Evolutionary conservation across 2,888 invertebrate species (phyloP).

Genomic region (Aspidiotus rigidus): DNA sequence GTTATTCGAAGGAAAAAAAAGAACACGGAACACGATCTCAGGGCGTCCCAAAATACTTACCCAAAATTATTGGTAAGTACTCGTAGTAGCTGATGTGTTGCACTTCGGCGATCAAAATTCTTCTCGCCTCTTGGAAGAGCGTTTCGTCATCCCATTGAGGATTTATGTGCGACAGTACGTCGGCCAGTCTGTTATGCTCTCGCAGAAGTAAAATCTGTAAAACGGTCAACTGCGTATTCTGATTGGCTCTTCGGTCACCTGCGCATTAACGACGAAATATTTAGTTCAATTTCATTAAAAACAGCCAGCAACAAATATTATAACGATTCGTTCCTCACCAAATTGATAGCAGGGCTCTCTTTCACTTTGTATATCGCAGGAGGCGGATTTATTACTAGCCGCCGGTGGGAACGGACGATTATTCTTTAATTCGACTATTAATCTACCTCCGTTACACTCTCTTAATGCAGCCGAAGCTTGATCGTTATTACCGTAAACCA

Average conservation of each 20-base stretch:
- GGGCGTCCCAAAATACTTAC: constrained; percentile 43
- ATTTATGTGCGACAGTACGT: constrained; percentile 54
- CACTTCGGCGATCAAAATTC: constrained; percentile 63
- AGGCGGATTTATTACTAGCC: constrained; percentile 55
- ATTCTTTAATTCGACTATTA: constrained; percentile 50
- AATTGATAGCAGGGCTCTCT: constrained; percentile 62
- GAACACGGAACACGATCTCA: too few relatives aligned
- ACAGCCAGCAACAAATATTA: too few relatives aligned
- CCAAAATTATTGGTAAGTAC: constrained; percentile 66
- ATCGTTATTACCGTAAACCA: constrained; percentile 40
- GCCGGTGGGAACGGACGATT: constrained; percentile 65
- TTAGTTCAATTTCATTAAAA: not conserved
- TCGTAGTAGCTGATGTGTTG: constrained; percentile 74
- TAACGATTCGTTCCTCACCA: constrained; percentile 45
- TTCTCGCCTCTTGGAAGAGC: constrained; percentile 62
- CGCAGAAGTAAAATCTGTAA: constrained; percentile 65
- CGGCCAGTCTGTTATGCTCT: constrained; percentile 71
- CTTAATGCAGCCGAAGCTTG: constrained; percentile 38
- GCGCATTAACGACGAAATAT: constrained; percentile 36
- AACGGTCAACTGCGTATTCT: constrained; percentile 63
- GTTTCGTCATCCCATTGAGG: constrained; percentile 64
- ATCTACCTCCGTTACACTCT: constrained; percentile 38
- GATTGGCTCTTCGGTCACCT: constrained; percentile 71
- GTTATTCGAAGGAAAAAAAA: too few relatives aligned
- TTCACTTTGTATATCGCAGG: constrained; percentile 56